These are phyloP conservation scores for Orthosia gothica DNA, from an alignment of 2,888 invertebrate genomes.

Conservation along the genomic window DNA sequence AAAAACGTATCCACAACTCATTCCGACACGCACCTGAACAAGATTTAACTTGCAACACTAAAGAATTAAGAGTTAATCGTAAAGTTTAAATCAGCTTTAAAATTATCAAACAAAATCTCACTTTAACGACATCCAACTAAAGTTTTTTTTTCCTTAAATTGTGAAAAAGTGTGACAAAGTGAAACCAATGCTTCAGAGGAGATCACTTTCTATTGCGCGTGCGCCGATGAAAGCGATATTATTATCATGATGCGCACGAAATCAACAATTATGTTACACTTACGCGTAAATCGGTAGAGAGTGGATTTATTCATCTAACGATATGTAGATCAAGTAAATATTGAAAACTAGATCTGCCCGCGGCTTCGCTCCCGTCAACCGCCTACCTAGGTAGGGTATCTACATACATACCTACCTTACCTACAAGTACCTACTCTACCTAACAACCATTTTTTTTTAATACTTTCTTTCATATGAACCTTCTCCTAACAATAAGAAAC, in stretches of 20 bases:
- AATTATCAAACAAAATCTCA: conserved; percentile 19
- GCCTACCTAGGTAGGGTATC: too few species aligned
- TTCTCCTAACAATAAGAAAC: too few species aligned
- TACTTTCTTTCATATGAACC: too few species aligned
- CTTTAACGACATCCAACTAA: conserved; percentile 7
- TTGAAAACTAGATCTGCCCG: too few species aligned
- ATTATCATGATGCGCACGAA: conserved; percentile 73
- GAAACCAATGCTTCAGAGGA: conserved; percentile 67
- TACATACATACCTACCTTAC: too few species aligned
- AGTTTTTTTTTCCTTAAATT: conserved; percentile 21
- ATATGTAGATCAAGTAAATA: conserved; percentile 24
- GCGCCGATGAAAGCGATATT: conserved; percentile 74
- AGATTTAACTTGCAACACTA: conserved; percentile 14
- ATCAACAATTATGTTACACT: conserved; percentile 65
- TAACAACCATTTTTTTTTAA: too few species aligned
- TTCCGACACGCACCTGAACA: background rate
- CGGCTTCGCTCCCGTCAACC: too few species aligned
- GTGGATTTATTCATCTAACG: conserved; percentile 41
- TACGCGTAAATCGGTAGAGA: conserved; percentile 55
- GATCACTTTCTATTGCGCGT: conserved; percentile 75
- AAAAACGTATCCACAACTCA: background rate
- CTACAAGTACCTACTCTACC: too few species aligned
- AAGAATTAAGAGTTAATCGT: conserved; percentile 16
- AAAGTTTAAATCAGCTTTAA: conserved; percentile 15
- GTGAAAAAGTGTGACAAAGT: conserved; percentile 56